Conservation (phyloP, 1,140 invertebrate genomes). For the Anadara kagoshimensis region DNA sequence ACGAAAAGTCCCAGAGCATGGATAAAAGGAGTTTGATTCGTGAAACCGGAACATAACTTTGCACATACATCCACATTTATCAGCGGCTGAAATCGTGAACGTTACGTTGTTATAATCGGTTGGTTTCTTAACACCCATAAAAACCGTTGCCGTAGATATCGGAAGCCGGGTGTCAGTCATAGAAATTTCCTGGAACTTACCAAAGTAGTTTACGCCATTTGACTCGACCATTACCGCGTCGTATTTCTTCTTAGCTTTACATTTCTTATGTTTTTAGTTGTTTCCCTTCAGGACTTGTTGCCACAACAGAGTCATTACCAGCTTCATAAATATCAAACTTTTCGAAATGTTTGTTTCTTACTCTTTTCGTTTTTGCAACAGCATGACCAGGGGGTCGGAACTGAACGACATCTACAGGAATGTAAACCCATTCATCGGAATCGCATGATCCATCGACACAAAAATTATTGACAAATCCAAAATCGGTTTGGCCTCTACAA, state of each 20-base stretch:
- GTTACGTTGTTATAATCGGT: slow-evolving; percentile 1
- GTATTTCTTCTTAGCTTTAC: slow-evolving; percentile 8
- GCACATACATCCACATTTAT: slow-evolving; percentile 42
- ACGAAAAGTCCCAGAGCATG: too few species aligned
- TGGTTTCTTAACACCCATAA: slow-evolving; percentile 52
- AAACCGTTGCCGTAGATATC: slow-evolving; percentile 49
- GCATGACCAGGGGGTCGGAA: slow-evolving; percentile 45
- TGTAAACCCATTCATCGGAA: slow-evolving; percentile 47
- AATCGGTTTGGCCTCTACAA: too few species aligned
- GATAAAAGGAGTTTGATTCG: too few species aligned
- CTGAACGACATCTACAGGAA: slow-evolving; percentile 54
- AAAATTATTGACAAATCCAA: slow-evolving; percentile 30
- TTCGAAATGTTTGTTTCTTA: slow-evolving; percentile 35
- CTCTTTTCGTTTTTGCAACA: slow-evolving; percentile 42
- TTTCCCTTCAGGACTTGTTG: slow-evolving; percentile 7
- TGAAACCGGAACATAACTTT: not conserved
- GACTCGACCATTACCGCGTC: slow-evolving; percentile 51
- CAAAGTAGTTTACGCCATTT: slow-evolving; percentile 57
- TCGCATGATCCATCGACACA: slow-evolving; percentile 39
- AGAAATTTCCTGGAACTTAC: slow-evolving; percentile 53
- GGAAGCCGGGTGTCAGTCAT: slow-evolving; percentile 57
- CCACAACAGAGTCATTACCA: slow-evolving; percentile 19
- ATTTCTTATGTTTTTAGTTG: slow-evolving; percentile 26
- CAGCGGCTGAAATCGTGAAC: slow-evolving; percentile 39
- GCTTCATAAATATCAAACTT: slow-evolving; percentile 48